Conservation (phyloP, 2,888 invertebrate genomes). For the Brachyopa scutellaris region DNA sequence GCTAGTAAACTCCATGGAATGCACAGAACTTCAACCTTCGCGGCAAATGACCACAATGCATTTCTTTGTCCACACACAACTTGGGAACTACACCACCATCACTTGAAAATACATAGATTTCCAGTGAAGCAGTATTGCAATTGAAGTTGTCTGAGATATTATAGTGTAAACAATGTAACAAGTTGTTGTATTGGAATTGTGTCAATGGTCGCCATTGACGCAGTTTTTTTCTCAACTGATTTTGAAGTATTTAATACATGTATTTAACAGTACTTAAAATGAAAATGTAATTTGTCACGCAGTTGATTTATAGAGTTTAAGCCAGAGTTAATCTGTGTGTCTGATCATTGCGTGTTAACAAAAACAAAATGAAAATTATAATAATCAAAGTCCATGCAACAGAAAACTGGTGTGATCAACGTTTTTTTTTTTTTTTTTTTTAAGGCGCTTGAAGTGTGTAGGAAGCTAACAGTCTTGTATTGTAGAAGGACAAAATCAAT, state of each 20-base stretch:
- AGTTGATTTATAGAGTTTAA: slow-evolving; percentile 27
- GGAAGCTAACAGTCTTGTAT: too few species aligned
- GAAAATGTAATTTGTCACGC: slow-evolving; percentile 39
- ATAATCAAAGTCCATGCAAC: too few species aligned
- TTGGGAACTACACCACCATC: not conserved
- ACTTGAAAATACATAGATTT: slow-evolving; percentile 29
- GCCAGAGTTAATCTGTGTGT: not conserved
- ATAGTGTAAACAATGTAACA: slow-evolving; percentile 13
- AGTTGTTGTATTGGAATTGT: slow-evolving; percentile 48
- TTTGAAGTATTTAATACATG: slow-evolving; percentile 12
- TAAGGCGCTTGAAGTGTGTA: too few species aligned
- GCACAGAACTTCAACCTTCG: slow-evolving; percentile 64
- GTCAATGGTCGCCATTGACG: slow-evolving; percentile 59
- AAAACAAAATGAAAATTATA: not conserved
- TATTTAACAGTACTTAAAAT: slow-evolving; percentile 23
- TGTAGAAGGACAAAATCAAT: too few species aligned
- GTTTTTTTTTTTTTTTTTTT: too few species aligned
- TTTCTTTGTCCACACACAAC: slow-evolving; percentile 33
- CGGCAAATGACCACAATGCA: not conserved
- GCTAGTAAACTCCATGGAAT: slow-evolving; percentile 20
- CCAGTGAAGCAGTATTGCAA: slow-evolving; percentile 8
- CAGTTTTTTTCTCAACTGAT: not conserved
- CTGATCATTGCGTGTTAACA: slow-evolving; percentile 18
- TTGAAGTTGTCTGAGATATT: slow-evolving; percentile 19
- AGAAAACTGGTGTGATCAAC: not conserved